Evolutionary conservation across 2,113 vertebrate species (phyloP).

Genomic region (Microcebus murinus): DNA sequence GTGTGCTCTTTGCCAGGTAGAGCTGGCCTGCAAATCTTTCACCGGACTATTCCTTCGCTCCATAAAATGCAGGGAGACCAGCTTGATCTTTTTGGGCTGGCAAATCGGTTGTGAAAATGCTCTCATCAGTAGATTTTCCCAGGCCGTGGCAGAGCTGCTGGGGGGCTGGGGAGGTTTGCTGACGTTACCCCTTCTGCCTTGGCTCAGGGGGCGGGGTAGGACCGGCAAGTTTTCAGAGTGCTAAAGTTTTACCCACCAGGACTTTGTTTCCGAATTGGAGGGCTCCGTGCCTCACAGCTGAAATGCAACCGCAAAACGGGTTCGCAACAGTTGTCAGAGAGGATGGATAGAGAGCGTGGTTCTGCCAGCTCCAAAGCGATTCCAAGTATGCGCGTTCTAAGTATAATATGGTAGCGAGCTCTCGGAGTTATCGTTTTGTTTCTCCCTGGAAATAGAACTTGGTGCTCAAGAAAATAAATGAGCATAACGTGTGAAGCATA

Average conservation of each 20-base stretch:
- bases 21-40: fast-evolving
- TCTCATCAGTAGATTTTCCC: background rate
- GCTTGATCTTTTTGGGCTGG: background rate
- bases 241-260: fast-evolving
- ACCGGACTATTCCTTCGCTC: background rate
- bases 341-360: fast-evolving
- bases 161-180: too few species aligned
- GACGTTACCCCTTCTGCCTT: fast-evolving
- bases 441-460: conserved; percentile 32
- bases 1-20: fast-evolving
- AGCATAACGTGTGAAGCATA: background rate
- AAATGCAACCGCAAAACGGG: background rate
- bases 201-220: background rate
- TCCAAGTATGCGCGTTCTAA: background rate
- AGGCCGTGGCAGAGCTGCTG: fast-evolving
- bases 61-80: background rate
- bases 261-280: fast-evolving
- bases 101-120: fast-evolving
- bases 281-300: background rate
- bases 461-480: background rate
- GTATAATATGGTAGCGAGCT: background rate
- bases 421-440: background rate
- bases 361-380: background rate
- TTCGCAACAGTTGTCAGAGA: background rate
- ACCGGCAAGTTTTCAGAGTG: background rate